Base-by-base conservation (phyloP, 2,888 invertebrate genomes). In the Abrostola tripartita region DNA sequence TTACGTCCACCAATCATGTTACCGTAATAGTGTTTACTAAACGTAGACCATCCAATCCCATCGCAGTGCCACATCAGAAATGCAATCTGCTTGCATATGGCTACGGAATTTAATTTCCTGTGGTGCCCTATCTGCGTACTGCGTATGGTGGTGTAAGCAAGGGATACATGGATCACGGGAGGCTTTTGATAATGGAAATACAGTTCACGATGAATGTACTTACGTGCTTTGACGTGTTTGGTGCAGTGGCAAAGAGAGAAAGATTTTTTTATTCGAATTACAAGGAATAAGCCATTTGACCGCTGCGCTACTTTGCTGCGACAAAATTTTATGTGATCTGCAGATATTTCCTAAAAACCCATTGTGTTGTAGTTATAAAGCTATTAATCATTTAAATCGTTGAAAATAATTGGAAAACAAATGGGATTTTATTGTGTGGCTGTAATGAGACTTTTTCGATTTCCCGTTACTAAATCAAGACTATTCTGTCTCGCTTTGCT, bases 41-140 rank as follows among this genome's bases (percentile, higher is more conserved):
- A 1, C 4, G 24, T 2, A 24, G 24, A 24, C 24, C 24, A 24
- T 24, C 24, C 24, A 24, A 41, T 68, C 53, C 35, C 38, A 50
- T 52, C 52, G 12, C 44, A 42, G 50, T 53, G 9, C 35, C 38
- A 14, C 65, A 74, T 61, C 65, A 7, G 11, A 9, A 47, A 61
- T 69, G 65, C 52, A 61, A 73, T 73, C 71, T 51, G 51, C 24
- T 35, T 35, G 37, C 54, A 44, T 59, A 37, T 47, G 61, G 56
- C 42, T 50, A 55, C 52, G 56, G 61, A 54, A 75, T 77, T 61
- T 35, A 75, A 75, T 77, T 75, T 77, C 78, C 74, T 66, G 35
- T 49, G 37, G 51, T 50, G 51, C 38, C 51, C 38, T 35, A 11
- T 36, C 36, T 52, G 52, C 54, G 52, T 35, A n/a, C 49, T 57